Conservation (phyloP, 2,797 vertebrate genomes). For the Cyclura pinguis region DNA sequence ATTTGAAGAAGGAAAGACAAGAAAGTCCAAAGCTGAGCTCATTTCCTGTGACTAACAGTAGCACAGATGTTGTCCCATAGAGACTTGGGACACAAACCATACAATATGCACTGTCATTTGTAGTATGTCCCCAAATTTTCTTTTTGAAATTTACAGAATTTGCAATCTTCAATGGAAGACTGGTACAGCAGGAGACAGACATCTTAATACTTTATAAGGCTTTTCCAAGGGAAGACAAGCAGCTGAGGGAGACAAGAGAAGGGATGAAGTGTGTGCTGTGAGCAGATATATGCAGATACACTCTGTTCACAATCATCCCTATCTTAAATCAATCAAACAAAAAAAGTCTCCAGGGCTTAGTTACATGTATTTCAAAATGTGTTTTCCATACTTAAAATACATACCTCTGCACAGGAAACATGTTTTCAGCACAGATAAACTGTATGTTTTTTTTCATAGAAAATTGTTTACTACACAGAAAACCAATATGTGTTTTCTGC, state of each 20-base stretch:
- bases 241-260: too few relatives aligned
- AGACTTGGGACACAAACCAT: background rate
- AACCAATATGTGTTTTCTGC: too few relatives aligned
- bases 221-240: background rate
- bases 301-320: background rate
- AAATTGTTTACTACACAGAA: too few relatives aligned
- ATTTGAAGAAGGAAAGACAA: slow-evolving; percentile 26
- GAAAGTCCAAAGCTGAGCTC: background rate
- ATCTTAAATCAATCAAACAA: background rate
- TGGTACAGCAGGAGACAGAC: background rate
- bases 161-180: background rate
- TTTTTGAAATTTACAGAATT: background rate
- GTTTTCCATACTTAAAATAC: too few relatives aligned
- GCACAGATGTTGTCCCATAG: background rate
- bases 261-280: background rate
- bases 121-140: background rate
- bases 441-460: too few relatives aligned
- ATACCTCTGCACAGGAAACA: too few relatives aligned
- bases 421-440: too few relatives aligned
- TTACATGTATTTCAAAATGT: background rate
- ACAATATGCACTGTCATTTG: too few relatives aligned
- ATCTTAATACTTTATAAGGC: background rate
- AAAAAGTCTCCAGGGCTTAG: background rate
- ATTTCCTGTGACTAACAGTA: background rate
- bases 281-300: background rate